Conservation (phyloP, 2,113 vertebrate species). For the Numenius arquata region DNA sequence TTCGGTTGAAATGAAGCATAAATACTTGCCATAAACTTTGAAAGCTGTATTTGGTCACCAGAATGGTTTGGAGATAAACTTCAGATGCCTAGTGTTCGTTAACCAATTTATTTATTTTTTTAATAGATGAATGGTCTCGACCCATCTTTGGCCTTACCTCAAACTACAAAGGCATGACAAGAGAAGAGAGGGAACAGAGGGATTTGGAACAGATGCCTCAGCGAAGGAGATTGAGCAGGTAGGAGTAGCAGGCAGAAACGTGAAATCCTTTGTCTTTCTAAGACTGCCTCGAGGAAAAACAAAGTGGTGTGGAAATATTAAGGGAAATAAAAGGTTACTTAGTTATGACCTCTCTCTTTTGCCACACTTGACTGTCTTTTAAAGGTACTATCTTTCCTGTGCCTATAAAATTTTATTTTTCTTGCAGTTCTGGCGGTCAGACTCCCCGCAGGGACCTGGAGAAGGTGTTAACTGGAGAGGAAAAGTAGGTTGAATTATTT, state of each 20-base stretch:
- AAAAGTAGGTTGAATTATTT: slow-evolving; percentile 84
- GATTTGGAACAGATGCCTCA: slow-evolving; percentile 97
- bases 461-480: slow-evolving; percentile 96
- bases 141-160: slow-evolving; percentile 97
- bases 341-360: neutral
- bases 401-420: neutral
- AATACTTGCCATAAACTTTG: neutral
- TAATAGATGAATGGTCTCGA: slow-evolving; percentile 94
- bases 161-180: slow-evolving; percentile 98
- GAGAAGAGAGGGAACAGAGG: slow-evolving; percentile 95
- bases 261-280: neutral
- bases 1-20: neutral
- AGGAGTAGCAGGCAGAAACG: neutral
- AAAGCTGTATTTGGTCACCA: neutral
- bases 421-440: slow-evolving; percentile 90
- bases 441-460: slow-evolving; percentile 96
- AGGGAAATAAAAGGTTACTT: neutral
- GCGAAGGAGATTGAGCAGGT: slow-evolving; percentile 89
- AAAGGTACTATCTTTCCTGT: neutral
- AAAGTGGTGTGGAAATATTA: neutral
- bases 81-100: neutral
- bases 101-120: neutral
- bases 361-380: neutral
- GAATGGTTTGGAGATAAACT: neutral
- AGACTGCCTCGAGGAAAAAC: neutral